Percentiles rank a stretch among this genome's conserved stretches.
Conservation (phyloP, 2,888 invertebrate genomes). For the Melanophora roralis region DNA sequence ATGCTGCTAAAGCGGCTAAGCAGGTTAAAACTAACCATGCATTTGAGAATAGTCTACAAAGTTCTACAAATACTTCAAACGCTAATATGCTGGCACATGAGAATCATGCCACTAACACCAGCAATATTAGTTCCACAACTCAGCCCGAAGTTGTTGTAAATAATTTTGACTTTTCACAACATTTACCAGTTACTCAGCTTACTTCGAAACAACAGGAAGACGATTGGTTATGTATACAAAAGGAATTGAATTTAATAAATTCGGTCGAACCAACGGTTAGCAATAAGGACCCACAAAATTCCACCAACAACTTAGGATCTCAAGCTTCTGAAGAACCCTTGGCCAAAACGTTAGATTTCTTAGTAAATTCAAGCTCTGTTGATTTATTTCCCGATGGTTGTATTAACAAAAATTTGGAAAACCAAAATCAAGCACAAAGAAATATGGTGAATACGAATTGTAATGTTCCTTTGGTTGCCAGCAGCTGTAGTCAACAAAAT, state of each 20-base stretch:
- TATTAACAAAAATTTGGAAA: slow-evolving; percentile 70
- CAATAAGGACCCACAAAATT: slow-evolving; percentile 58
- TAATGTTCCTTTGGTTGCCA: slow-evolving; percentile 49
- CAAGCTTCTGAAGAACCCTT: slow-evolving; percentile 22
- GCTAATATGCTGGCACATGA: slow-evolving; percentile 21
- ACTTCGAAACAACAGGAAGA: slow-evolving; percentile 80
- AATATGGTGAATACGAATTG: slow-evolving; percentile 37
- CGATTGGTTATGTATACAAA: slow-evolving; percentile 83
- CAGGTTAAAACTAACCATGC: slow-evolving; percentile 53
- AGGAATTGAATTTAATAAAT: slow-evolving; percentile 80
- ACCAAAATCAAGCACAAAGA: slow-evolving; percentile 57
- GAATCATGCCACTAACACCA: slow-evolving; percentile 16
- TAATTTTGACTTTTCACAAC: slow-evolving; percentile 57
- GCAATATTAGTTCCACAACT: neutral
- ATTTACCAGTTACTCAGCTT: slow-evolving; percentile 31
- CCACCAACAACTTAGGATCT: slow-evolving; percentile 29
- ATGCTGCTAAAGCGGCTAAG: slow-evolving; percentile 53
- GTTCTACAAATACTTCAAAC: neutral
- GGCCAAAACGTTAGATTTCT: slow-evolving; percentile 56
- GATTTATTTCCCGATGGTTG: slow-evolving; percentile 76
- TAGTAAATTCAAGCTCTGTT: slow-evolving; percentile 66
- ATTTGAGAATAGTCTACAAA: slow-evolving; percentile 15
- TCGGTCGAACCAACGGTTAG: neutral
- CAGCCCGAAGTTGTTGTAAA: slow-evolving; percentile 37
- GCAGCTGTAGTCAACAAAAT: slow-evolving; percentile 71